Evolutionary conservation across 2,797 vertebrate species (phyloP).

Genomic region (Nannoperca australis): DNA sequence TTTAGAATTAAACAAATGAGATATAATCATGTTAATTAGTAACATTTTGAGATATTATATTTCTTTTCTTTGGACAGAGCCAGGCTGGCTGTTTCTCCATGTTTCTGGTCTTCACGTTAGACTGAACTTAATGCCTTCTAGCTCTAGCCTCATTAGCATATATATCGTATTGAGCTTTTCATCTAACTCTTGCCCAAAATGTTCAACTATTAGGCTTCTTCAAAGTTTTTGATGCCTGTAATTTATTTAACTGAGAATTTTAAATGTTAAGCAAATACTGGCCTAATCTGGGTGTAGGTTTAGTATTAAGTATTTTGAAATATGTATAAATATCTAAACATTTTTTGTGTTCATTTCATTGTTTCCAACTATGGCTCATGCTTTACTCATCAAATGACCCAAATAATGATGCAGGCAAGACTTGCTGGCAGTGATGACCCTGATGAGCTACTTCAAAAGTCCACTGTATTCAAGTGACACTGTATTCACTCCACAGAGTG

Average conservation of each 20-base stretch:
- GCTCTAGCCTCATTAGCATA: background rate
- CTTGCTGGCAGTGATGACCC: background rate
- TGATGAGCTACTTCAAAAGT: background rate
- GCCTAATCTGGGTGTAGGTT: background rate
- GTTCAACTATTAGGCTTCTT: background rate
- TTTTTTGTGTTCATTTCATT: background rate
- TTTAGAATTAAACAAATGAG: background rate
- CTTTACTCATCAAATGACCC: background rate
- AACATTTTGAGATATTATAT: too few relatives aligned
- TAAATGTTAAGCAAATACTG: too few relatives aligned
- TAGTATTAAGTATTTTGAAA: background rate
- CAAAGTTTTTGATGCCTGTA: background rate
- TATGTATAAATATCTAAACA: background rate
- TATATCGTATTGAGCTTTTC: too few relatives aligned
- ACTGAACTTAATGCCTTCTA: background rate
- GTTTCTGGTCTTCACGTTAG: background rate
- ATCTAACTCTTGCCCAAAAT: background rate
- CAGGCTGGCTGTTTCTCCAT: background rate
- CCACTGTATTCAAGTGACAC: too few relatives aligned
- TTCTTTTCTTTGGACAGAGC: background rate
- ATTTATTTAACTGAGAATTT: background rate
- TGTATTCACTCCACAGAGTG: slow-evolving; percentile 8
- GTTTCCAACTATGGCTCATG: background rate
- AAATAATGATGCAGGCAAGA: background rate
- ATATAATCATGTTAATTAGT: too few relatives aligned